Evolutionary conservation across 2,797 vertebrate species (phyloP).

Genomic region (Phalloptychus januarius): DNA sequence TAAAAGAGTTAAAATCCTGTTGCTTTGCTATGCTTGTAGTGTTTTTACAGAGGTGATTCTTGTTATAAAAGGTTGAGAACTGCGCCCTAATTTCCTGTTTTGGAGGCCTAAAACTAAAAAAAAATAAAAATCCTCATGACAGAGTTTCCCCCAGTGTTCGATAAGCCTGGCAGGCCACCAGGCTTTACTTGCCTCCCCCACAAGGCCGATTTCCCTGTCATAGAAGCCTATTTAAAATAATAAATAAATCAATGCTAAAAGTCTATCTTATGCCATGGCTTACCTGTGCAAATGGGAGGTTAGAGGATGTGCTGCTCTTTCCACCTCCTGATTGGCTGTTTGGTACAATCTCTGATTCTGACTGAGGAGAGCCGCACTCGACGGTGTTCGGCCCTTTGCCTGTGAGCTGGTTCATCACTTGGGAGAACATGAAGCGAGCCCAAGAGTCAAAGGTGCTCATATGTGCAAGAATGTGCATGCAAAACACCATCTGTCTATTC

Average conservation of each 20-base stretch:
- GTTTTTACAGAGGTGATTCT: neutral
- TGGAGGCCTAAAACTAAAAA: neutral
- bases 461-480: slow-evolving; percentile 14
- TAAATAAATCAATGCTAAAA: neutral
- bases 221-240: neutral
- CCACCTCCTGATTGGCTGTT: slow-evolving; percentile 43
- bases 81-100: neutral
- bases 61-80: neutral
- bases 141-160: too few relatives aligned
- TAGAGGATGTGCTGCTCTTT: slow-evolving; percentile 38
- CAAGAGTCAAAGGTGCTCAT: slow-evolving; percentile 30
- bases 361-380: slow-evolving; percentile 30
- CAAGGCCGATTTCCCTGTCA: too few relatives aligned
- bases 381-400: slow-evolving; percentile 21
- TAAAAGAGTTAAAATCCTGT: neutral
- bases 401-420: slow-evolving; percentile 45
- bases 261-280: slow-evolving; percentile 43
- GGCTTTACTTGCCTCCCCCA: too few relatives aligned
- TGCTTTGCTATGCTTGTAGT: neutral
- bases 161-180: too few relatives aligned
- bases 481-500: neutral
- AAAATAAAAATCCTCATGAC: neutral
- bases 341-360: slow-evolving; percentile 10
- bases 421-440: slow-evolving; percentile 24
- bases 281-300: slow-evolving; percentile 38